These are phyloP conservation scores for Drosophila dives DNA, from an alignment of 2,888 invertebrate genomes.

Conservation along the genomic window DNA sequence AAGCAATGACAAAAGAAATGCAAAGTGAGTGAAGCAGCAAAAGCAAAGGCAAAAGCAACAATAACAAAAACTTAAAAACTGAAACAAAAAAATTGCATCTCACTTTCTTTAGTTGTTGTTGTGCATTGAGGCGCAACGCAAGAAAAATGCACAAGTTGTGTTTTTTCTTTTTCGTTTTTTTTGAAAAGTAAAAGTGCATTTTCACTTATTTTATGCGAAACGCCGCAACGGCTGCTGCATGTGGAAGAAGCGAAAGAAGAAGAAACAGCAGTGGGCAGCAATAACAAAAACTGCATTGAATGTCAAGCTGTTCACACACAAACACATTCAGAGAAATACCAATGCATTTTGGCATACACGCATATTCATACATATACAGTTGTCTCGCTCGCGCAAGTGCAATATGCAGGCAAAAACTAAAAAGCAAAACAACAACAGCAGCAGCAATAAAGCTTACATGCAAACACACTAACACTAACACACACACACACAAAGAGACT, in stretches of 20 bases:
- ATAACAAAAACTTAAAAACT: constrained; percentile 30
- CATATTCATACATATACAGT: constrained; percentile 32
- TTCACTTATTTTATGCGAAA: constrained; percentile 83
- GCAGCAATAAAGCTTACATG: constrained; percentile 55
- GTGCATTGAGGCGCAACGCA: constrained; percentile 64
- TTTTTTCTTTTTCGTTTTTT: constrained; percentile 43
- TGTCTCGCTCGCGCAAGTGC: constrained; percentile 59
- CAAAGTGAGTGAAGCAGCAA: constrained; percentile 45
- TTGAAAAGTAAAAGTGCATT: constrained; percentile 84
- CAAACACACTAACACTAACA: constrained; percentile 50
- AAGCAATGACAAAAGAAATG: constrained; percentile 70
- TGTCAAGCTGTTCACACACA: constrained; percentile 76
- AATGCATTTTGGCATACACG: constrained; percentile 12
- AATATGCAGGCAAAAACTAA: constrained; percentile 50
- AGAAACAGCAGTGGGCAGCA: constrained; percentile 21
- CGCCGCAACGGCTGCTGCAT: constrained; percentile 44
- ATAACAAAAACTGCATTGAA: constrained; percentile 73
- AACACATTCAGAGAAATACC: constrained; percentile 21
- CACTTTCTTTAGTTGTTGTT: constrained; percentile 69
- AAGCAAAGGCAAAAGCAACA: constrained; percentile 18
- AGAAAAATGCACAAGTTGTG: constrained; percentile 64
- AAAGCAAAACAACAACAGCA: constrained; percentile 46
- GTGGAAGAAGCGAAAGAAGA: constrained; percentile 31
- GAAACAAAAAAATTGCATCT: constrained; percentile 74
- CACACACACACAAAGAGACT: constrained; percentile 32